These are phyloP conservation scores for Lycocerus yunnanus DNA, from an alignment of 2,888 invertebrate genomes.

Conservation along the genomic window DNA sequence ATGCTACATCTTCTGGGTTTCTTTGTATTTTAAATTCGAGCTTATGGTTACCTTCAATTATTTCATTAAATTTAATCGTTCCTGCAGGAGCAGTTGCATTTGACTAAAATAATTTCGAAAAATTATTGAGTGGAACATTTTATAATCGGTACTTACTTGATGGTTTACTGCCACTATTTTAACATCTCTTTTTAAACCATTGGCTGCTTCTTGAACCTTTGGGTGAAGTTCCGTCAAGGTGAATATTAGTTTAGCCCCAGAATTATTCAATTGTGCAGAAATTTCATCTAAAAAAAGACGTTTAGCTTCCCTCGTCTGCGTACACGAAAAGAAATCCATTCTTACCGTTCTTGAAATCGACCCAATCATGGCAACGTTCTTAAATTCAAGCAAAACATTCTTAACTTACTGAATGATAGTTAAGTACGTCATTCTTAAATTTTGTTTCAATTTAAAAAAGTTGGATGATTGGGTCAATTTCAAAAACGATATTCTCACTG, in stretches of 20 bases:
- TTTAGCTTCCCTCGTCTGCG: conserved; percentile 28
- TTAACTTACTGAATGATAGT: no score
- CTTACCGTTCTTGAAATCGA: no score
- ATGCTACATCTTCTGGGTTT: background rate
- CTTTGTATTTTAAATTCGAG: background rate
- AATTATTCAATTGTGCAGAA: conserved; percentile 63
- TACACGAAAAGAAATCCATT: no score
- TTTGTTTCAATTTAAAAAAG: no score
- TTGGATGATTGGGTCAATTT: no score
- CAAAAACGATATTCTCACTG: no score
- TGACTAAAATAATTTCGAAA: background rate
- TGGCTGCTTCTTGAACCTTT: conserved; percentile 53
- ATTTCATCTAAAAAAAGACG: conserved; percentile 64
- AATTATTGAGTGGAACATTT: background rate
- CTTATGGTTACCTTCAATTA: conserved; percentile 53
- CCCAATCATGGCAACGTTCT: no score
- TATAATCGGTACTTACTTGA: conserved; percentile 47
- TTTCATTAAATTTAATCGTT: conserved; percentile 63
- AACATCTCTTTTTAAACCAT: conserved; percentile 17
- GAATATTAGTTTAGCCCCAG: conserved; percentile 64
- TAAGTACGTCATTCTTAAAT: no score
- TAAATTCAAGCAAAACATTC: no score
- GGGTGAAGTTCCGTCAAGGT: conserved; percentile 61
- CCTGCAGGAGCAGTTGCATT: conserved; percentile 40
- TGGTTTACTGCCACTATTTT: conserved; percentile 68